phyloP scores from a whole-genome alignment of 2,113 vertebrate genomes.

The Hirundichthys speculiger region DNA sequence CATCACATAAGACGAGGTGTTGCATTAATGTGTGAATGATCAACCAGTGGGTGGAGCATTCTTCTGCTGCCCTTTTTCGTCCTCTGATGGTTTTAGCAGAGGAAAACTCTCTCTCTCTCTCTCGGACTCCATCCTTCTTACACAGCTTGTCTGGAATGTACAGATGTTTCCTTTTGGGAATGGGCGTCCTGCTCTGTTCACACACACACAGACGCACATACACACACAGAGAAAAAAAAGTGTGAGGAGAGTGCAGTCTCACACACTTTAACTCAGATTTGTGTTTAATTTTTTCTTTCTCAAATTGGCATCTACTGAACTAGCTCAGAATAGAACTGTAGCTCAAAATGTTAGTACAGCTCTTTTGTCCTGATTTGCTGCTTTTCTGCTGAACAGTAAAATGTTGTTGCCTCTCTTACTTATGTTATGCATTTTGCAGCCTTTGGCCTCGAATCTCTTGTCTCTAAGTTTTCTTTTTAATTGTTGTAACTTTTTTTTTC shows the following conservation, averaged over 20 bases:
- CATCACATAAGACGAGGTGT: slow-evolving; percentile 37
- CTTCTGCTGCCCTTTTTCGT: slow-evolving; percentile 45
- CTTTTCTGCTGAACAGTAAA: too few relatives aligned
- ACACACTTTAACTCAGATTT: slow-evolving; percentile 20
- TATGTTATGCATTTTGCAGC: not conserved
- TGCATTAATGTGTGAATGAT: slow-evolving; percentile 37
- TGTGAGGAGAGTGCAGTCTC: slow-evolving; percentile 27
- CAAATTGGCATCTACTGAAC: slow-evolving; percentile 18
- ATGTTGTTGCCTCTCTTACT: too few relatives aligned
- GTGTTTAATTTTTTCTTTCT: slow-evolving; percentile 11
- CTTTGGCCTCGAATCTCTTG: too few relatives aligned
- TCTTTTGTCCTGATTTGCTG: not conserved
- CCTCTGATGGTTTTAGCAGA: slow-evolving; percentile 66
- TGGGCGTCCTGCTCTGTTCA: slow-evolving; percentile 70
- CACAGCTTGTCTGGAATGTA: slow-evolving; percentile 95
- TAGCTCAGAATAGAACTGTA: slow-evolving; percentile 2
- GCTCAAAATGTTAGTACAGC: not conserved
- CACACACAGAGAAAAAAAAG: slow-evolving; percentile 25
- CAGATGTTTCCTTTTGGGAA: slow-evolving; percentile 96
- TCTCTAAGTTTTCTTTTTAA: too few relatives aligned
- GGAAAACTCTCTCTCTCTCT: slow-evolving; percentile 23
- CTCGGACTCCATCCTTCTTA: slow-evolving; percentile 81
- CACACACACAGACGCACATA: slow-evolving; percentile 67
- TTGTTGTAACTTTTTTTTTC: slow-evolving; percentile 15
- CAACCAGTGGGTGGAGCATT: slow-evolving; percentile 35